Base-by-base conservation (phyloP, 2,113 vertebrate genomes). In the Antennarius striatus region DNA sequence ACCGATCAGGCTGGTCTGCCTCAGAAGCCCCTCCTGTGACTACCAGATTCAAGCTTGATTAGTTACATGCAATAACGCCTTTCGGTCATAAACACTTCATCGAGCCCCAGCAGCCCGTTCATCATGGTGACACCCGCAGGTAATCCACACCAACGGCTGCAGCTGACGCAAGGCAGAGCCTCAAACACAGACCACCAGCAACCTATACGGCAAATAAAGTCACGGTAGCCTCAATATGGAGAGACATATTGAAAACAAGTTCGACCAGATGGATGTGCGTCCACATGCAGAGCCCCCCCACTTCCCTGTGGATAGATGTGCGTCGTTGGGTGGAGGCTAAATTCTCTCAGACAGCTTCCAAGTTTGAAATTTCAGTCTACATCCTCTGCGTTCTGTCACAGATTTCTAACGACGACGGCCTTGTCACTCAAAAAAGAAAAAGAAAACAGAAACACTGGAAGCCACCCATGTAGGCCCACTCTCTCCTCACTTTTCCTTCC, bases 41-140 rank as follows among this genome's bases (percentile, higher is more conserved):
- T 70, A 67, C 75, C 75, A 71, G 79, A 63, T 63, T 75, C 73
- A 53, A 82, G 81, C 73, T 80, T 89, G 86, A 86, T 88, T 86
- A 89, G 77, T 91, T 92, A 90, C 89, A 91, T 86, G 91, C 89
- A 89, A 91, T 87, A 92, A 92, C 92, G 88, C 90, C 91, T 91
- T 46, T 80, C 43, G 71, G 81, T 84, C 86, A 83, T 92, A 93
- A 93, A 93, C 91, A 92, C 89, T 84, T 92, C 90, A 91, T 71
- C 75, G 58, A 48, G 71, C 71, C 50, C 68, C 71, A 59, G 81
- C 85, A 58, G 82, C 70, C 88, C 82, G 83, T 93, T 90, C 82
- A 89, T 93, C 92, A 92, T 84, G 12, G 63, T 88, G 90, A 91
- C 90, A 83, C 91, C 88, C 80, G 6, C 84, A 90, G 91, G 89